A percentile compares a stretch with the other conserved stretches of the same genome.
Evolutionary conservation across 2,113 vertebrate genomes (phyloP).

Genomic region (Lutjanus erythropterus): DNA sequence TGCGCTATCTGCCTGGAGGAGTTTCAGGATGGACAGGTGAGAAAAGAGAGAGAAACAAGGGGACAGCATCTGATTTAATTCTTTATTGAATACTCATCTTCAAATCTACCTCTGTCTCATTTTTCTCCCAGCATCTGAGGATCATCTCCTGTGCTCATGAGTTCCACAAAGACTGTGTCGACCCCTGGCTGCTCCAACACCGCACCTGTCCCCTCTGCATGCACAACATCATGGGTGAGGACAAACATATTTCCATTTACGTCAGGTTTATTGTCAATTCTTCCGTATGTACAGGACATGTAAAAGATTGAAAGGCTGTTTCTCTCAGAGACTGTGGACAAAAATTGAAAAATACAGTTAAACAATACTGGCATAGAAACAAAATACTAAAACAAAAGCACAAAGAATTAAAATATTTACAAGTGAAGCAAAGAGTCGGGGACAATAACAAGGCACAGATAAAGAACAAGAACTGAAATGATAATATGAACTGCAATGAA

Average conservation of each 20-base stretch:
- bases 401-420: too few relatives aligned
- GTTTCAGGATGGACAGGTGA: conserved; percentile 96
- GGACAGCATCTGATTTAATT: neutral
- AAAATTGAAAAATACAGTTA: too few relatives aligned
- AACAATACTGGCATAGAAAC: too few relatives aligned
- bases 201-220: conserved; percentile 98
- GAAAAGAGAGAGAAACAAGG: neutral
- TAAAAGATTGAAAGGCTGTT: too few relatives aligned
- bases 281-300: too few relatives aligned
- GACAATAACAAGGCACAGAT: too few relatives aligned
- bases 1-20: conserved; percentile 98
- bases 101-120: neutral
- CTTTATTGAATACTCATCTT: neutral
- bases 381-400: too few relatives aligned
- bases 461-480: too few relatives aligned
- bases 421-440: too few relatives aligned
- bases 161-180: conserved; percentile 96
- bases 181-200: conserved; percentile 96
- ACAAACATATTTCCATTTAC: conserved; percentile 20
- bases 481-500: too few relatives aligned
- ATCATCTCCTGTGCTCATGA: conserved; percentile 97
- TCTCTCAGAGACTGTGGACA: too few relatives aligned
- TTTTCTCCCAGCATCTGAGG: conserved; percentile 89
- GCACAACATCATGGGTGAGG: conserved; percentile 98
- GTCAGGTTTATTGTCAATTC: too few relatives aligned